Evolutionary conservation across 2,797 vertebrate species (phyloP).

Genomic region (Setipinna tenuifilis): DNA sequence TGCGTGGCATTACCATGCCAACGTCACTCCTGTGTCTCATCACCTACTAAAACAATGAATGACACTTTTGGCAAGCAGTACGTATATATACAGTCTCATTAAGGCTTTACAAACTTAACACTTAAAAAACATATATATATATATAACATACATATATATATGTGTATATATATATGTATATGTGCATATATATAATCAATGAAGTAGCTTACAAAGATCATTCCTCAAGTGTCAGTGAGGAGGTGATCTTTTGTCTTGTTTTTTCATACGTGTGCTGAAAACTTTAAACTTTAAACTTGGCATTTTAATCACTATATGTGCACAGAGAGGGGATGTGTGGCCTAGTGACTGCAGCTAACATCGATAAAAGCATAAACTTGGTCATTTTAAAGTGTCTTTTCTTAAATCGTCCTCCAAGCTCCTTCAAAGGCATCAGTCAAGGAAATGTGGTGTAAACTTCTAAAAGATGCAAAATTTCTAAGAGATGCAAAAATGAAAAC

Average conservation of each 20-base stretch:
- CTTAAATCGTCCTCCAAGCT: background rate
- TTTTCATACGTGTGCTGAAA: background rate
- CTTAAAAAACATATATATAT: background rate
- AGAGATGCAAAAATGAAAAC: background rate
- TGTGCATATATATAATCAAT: no score
- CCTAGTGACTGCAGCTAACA: background rate
- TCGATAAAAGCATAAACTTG: background rate
- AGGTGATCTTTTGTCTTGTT: background rate
- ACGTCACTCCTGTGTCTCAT: background rate
- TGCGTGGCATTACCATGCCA: background rate
- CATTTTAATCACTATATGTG: background rate
- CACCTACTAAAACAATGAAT: background rate
- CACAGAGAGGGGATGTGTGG: no score
- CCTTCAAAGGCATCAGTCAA: background rate
- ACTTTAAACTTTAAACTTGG: background rate
- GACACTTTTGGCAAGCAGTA: constrained; percentile 16
- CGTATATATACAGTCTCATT: background rate
- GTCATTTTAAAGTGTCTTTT: background rate
- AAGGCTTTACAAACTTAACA: constrained; percentile 6
- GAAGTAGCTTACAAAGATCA: background rate
- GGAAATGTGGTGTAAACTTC: no score
- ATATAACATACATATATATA: background rate
- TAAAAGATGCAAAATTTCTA: no score
- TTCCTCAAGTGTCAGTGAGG: background rate
- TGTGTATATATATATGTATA: no score